These are phyloP conservation scores for Apotomis betuletana DNA, from an alignment of 2,888 invertebrate genomes.

Conservation along the genomic window DNA sequence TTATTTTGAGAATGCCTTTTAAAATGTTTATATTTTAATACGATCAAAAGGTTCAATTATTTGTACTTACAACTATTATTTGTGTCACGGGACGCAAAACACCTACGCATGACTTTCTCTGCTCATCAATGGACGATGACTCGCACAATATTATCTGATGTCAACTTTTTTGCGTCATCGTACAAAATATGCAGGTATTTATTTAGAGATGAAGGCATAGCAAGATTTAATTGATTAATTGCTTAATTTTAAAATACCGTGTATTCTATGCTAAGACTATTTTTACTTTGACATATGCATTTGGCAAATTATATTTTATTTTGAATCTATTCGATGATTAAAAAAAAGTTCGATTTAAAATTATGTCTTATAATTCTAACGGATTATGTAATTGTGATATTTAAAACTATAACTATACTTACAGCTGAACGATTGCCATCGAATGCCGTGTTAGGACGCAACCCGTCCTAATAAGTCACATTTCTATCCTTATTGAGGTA, in stretches of 20 bases:
- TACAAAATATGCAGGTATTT: constrained; percentile 6
- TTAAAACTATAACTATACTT: no score
- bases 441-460: neutral
- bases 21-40: neutral
- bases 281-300: no score
- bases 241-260: neutral
- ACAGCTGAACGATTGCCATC: no score
- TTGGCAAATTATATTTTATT: no score
- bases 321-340: no score
- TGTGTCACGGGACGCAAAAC: constrained; percentile 12
- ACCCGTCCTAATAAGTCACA: constrained; percentile 21
- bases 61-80: neutral
- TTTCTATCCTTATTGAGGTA: no score
- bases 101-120: constrained; percentile 32
- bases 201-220: neutral
- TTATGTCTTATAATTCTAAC: no score
- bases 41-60: constrained; percentile 13
- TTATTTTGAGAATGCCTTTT: no score
- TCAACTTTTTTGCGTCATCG: constrained; percentile 6
- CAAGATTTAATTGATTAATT: neutral
- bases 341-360: no score
- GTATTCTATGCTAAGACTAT: neutral
- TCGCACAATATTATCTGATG: constrained; percentile 18
- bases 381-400: no score
- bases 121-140: constrained; percentile 28